A percentile compares a stretch with the other conserved stretches of the same genome.
phyloP scores from a whole-genome alignment of 2,888 invertebrate species.

The Andrena praecox region DNA sequence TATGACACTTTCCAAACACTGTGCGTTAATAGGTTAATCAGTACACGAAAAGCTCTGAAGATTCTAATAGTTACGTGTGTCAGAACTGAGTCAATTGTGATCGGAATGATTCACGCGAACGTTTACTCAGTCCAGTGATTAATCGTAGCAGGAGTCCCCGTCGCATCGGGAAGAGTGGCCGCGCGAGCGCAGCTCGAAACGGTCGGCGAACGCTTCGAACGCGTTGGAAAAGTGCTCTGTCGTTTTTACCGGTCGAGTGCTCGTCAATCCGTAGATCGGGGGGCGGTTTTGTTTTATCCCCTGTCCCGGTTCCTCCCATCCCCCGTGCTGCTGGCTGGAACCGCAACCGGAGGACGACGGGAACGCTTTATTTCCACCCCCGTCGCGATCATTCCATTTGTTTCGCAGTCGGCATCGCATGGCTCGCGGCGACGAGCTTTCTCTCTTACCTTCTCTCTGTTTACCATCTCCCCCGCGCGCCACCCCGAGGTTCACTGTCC shows the following conservation, averaged over 20 bases:
- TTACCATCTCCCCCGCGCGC: conserved; percentile 44
- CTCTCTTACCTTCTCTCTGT: conserved; percentile 70
- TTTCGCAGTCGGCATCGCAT: conserved; percentile 75
- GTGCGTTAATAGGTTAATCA: no score
- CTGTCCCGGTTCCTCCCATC: conserved; percentile 34
- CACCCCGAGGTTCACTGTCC: conserved; percentile 8
- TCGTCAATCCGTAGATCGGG: conserved; percentile 67
- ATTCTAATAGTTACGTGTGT: no score
- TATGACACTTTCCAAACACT: no score
- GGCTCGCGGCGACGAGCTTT: conserved; percentile 75
- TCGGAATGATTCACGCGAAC: background rate
- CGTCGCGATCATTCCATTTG: conserved; percentile 78
- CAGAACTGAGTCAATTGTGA: no score
- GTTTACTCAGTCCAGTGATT: conserved; percentile 8
- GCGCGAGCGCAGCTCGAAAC: conserved; percentile 12
- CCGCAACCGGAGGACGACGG: conserved; percentile 66
- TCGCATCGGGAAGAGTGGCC: background rate
- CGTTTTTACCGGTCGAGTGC: conserved; percentile 67
- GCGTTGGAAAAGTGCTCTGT: conserved; percentile 62
- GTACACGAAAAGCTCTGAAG: no score
- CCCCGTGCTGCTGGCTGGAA: conserved; percentile 43
- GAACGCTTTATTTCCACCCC: conserved; percentile 76
- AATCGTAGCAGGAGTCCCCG: background rate
- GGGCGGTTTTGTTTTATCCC: conserved; percentile 52
- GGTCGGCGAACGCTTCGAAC: conserved; percentile 36